These are phyloP conservation scores for Diaperis boleti DNA, from an alignment of 2,888 invertebrate species.

Conservation along the genomic window DNA sequence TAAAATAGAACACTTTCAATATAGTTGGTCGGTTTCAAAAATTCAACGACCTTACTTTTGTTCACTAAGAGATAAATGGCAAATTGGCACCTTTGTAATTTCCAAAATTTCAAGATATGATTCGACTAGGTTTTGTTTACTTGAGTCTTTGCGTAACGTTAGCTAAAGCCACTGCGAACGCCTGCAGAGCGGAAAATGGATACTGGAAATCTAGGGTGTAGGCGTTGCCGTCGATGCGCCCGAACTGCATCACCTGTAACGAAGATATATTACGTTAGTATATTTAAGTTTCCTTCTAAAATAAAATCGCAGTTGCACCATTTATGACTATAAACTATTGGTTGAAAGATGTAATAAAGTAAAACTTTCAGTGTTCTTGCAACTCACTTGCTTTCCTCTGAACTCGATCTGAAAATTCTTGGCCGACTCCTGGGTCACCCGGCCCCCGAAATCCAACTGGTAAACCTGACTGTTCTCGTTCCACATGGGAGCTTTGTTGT, in stretches of 20 bases:
- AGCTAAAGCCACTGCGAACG: constrained; percentile 97
- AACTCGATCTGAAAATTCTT: constrained; percentile 99
- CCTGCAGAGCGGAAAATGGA: constrained; percentile 98
- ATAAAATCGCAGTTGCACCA: too few relatives aligned
- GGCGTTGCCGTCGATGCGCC: constrained; percentile 97
- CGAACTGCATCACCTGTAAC: constrained; percentile 98
- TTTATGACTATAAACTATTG: too few relatives aligned
- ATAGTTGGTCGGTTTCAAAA: constrained; percentile 18
- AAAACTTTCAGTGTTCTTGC: too few relatives aligned
- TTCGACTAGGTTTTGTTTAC: constrained; percentile 66
- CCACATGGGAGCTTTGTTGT: constrained; percentile 93
- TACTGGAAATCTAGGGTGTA: constrained; percentile 99
- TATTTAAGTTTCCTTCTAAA: too few relatives aligned
- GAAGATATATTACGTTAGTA: neutral
- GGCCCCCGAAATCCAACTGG: constrained; percentile 98
- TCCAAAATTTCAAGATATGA: constrained; percentile 21
- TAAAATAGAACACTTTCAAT: constrained; percentile 12
- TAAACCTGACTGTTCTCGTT: constrained; percentile 99
- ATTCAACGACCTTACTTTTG: constrained; percentile 10
- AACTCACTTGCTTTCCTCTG: constrained; percentile 89
- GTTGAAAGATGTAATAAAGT: too few relatives aligned
- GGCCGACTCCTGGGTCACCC: constrained; percentile 99
- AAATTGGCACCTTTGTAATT: constrained; percentile 36
- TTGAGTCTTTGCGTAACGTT: constrained; percentile 96
- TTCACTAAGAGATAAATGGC: constrained; percentile 6